Base-by-base conservation (phyloP, 2,797 vertebrate genomes). In the Xyrichtys novacula region DNA sequence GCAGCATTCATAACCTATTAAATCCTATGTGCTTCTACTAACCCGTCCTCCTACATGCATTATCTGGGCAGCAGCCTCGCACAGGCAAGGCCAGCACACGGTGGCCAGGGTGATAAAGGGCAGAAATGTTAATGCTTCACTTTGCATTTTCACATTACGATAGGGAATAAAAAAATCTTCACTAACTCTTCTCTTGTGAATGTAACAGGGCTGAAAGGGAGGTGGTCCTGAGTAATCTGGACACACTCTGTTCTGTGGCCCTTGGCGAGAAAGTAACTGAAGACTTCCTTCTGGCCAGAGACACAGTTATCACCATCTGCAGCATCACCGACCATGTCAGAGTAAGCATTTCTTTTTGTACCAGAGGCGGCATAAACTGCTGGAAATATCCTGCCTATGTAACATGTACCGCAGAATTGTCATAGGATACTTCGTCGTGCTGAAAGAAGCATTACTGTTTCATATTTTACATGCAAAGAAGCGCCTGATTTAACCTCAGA, bases 161-260 rank as follows among this genome's bases (percentile, higher is more conserved):
- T 65, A 69, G 56, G 29, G 10, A 22, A 57, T 43, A 38, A 36
- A 39, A 38, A 50, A 77, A 44, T 26, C 2, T 17, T 6, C 4
- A 6, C 34, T 74, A 1, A 19, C 1, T 53, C 78, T 4, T 70
- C 3, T 77, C 9, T 1, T 76, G 23, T 76, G 8, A 68, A 39
- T 44, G 11, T 9, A 44, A 81, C 47, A 99, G 98, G 70, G 95
- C 95, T 54, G 96, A 98, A 74, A 94, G 96, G 65, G 96, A 98
- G 87, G 97, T 99, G 74, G 93, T 98, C 46, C 95, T 96, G 10
- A 96, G 97, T 91, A 99, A 99, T 83, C 85, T 99, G 89, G 96
- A 98, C 59, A 94, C 96, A 1, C 91, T 99, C 76, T 95, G 96
- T 73, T 94, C 92, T 1, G 91, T 94, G 31, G 96, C 95, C n/a